Conservation (phyloP, 2,113 vertebrate species). For the Columba livia region DNA sequence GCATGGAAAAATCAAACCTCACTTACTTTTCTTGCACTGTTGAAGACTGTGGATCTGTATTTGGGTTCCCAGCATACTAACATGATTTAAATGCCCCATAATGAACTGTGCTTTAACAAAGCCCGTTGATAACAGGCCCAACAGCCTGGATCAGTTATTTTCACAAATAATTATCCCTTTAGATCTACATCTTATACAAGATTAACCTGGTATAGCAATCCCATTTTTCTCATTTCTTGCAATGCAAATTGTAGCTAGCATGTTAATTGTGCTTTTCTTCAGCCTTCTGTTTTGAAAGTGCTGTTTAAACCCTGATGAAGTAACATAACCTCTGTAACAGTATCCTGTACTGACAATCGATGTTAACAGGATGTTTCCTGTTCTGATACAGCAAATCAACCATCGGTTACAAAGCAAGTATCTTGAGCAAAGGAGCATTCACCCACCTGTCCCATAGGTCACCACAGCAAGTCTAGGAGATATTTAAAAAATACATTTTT, state of each 20-base stretch:
- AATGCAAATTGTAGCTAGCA: not conserved
- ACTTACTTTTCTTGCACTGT: not conserved
- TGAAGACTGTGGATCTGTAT: not conserved
- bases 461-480: not conserved
- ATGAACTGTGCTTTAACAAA: not conserved
- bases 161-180: not conserved
- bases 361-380: not conserved
- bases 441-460: rapidly evolving
- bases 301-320: not conserved
- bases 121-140: not conserved
- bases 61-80: not conserved
- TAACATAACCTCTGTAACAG: not conserved
- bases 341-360: not conserved
- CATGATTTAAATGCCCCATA: rapidly evolving
- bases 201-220: not conserved
- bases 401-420: rapidly evolving
- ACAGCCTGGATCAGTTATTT: not conserved
- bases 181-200: not conserved
- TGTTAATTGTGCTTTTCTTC: not conserved
- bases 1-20: not conserved
- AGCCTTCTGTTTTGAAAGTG: not conserved
- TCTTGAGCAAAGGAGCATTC: not conserved
- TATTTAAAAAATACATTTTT: not conserved
- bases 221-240: not conserved
- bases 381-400: not conserved